Conservation (phyloP, 1,140 invertebrate species). For the Mylabris phalerata region DNA sequence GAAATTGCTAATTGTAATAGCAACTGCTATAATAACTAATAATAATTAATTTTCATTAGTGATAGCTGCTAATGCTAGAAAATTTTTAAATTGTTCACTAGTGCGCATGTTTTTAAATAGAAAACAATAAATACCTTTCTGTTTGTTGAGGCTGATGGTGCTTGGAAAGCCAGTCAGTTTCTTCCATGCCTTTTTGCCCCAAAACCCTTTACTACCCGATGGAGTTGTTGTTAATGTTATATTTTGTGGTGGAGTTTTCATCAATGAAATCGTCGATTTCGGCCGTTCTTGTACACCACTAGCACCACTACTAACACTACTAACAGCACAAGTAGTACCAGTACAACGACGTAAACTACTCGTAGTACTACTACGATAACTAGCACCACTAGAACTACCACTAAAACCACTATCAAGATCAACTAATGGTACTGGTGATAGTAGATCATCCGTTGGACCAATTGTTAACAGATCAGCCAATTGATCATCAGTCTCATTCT, state of each 20-base stretch:
- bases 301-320: constrained; percentile 45
- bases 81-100: background rate
- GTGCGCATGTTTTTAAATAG: background rate
- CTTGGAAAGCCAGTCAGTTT: constrained; percentile 65
- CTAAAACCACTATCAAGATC: constrained; percentile 75
- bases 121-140: constrained; percentile 43
- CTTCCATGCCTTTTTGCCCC: constrained; percentile 69
- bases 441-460: constrained; percentile 64
- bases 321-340: constrained; percentile 61
- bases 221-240: constrained; percentile 13
- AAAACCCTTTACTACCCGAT: constrained; percentile 47
- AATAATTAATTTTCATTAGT: too few relatives aligned
- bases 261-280: constrained; percentile 16
- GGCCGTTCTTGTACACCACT: constrained; percentile 18
- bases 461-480: constrained; percentile 61
- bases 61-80: too few relatives aligned
- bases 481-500: constrained; percentile 49
- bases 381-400: constrained; percentile 70
- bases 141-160: constrained; percentile 57
- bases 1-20: too few relatives aligned
- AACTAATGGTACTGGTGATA: constrained; percentile 56
- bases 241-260: background rate
- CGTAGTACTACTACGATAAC: constrained; percentile 56
- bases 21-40: too few relatives aligned
- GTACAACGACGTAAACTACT: constrained; percentile 45